Base-by-base conservation (phyloP, 1,140 invertebrate genomes). In the Drosophila pachea region DNA sequence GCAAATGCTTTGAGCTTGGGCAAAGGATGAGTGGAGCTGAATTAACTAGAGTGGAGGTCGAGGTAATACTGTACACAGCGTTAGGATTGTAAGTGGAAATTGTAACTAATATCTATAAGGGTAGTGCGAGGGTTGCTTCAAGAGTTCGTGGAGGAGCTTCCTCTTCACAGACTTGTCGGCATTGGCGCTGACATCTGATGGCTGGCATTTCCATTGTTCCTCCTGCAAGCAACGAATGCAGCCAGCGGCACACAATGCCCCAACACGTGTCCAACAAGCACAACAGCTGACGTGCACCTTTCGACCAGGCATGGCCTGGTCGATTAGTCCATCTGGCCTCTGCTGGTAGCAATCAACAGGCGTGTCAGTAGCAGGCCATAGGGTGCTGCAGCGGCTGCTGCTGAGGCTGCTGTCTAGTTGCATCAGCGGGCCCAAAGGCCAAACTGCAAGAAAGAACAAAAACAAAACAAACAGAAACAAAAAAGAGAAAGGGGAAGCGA, bases 281-380 rank as follows among this genome's bases (percentile, higher is more conserved):
- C 11, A 61, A 16, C 8, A 52, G 35, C 38, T 67, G 36, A 48
- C 35, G 43, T 42, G 62, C 65, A 67, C 53, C 52, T 58, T 22
- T 22, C 22, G 22, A 22, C 22, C 22, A 33, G 12, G 59, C 68
- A 47, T 54, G 31, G 31, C 33, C 45, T 22, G 52, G 47, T 62
- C 45, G 58, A 38, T 58, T 47, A 49, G 31, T 43, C 45, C 67
- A 62, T 50, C 64, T 76, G 74, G 67, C 55, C 56, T 38, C 49
- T 54, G 22, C 43, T 62, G 71, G 68, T 76, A 56, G 50, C 78
- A 84, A 83, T 83, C 81, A 76, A 59, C 65, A 59, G 69, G 14
- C 62, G 73, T 83, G 78, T 84, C 78, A 84, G 52, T 64, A 40
- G 43, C 78, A 82, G 79, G 58, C 63, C 68, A 65, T 55, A 42